These are phyloP conservation scores for Labroides dimidiatus DNA, from an alignment of 2,797 vertebrate species.

Conservation along the genomic window DNA sequence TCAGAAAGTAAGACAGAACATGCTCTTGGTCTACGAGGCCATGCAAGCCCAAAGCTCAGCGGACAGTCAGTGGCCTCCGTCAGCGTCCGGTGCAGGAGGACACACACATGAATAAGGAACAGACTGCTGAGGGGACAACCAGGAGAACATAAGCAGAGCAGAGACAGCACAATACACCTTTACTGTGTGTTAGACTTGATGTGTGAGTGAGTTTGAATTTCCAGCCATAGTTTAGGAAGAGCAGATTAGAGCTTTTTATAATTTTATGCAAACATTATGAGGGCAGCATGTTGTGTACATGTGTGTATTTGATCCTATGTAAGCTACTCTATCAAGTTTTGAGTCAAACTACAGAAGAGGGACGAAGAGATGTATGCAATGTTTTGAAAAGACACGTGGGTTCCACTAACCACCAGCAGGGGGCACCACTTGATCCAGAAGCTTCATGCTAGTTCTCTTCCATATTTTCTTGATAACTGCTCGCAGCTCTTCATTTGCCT, in stretches of 20 bases:
- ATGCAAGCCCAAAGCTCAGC: constrained; percentile 92
- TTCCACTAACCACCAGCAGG: constrained; percentile 97
- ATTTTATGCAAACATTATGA: constrained; percentile 45
- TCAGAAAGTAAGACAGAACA: constrained; percentile 75
- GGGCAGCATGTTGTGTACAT: constrained; percentile 20
- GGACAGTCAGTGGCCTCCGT: constrained; percentile 78
- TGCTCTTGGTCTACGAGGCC: constrained; percentile 88
- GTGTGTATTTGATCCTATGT: constrained; percentile 43
- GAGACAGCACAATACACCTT: constrained; percentile 61
- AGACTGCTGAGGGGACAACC: constrained; percentile 68
- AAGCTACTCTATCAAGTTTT: constrained; percentile 29
- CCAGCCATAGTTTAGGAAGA: constrained; percentile 14
- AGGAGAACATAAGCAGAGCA: constrained; percentile 72
- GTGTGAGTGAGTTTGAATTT: constrained; percentile 9
- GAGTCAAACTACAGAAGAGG: constrained; percentile 30
- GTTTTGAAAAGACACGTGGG: constrained; percentile 30
- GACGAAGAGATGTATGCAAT: constrained; percentile 20
- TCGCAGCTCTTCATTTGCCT: constrained; percentile 98
- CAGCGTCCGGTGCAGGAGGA: constrained; percentile 68
- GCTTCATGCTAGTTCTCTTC: constrained; percentile 99
- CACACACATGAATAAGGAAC: constrained; percentile 70
- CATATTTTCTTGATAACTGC: constrained; percentile 99
- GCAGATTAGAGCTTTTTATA: constrained; percentile 29
- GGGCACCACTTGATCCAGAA: constrained; percentile 98
- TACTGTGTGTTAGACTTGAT: constrained; percentile 15